These are phyloP conservation scores for Cosmopolites sordidus DNA, from an alignment of 2,888 invertebrate genomes.

Conservation along the genomic window DNA sequence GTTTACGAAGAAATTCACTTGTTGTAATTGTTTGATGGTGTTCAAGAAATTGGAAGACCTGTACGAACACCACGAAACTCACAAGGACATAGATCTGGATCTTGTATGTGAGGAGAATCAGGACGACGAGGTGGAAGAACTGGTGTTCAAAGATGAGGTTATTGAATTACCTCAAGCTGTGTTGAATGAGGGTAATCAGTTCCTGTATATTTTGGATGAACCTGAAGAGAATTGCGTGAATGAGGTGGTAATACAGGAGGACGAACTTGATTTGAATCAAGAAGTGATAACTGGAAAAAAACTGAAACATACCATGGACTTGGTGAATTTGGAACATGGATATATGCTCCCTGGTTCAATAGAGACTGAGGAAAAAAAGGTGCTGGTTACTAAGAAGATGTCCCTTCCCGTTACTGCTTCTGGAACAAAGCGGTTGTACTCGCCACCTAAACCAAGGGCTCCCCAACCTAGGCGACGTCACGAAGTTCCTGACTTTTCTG, in stretches of 20 bases:
- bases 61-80: slow-evolving; percentile 42
- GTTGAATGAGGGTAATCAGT: slow-evolving; percentile 32
- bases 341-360: slow-evolving; percentile 39
- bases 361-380: not conserved
- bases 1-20: slow-evolving; percentile 37
- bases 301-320: slow-evolving; percentile 27
- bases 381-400: slow-evolving; percentile 4
- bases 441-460: slow-evolving; percentile 32
- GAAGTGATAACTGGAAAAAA: not conserved
- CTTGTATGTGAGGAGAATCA: slow-evolving; percentile 16
- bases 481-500: slow-evolving; percentile 46
- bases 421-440: slow-evolving; percentile 16
- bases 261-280: slow-evolving; percentile 24
- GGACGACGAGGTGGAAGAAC: slow-evolving; percentile 30
- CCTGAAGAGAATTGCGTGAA: slow-evolving; percentile 38
- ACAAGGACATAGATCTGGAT: slow-evolving; percentile 32
- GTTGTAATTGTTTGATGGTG: slow-evolving; percentile 41
- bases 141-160: slow-evolving; percentile 34
- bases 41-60: slow-evolving; percentile 40
- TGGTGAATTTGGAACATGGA: slow-evolving; percentile 45
- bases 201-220: slow-evolving; percentile 44
- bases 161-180: slow-evolving; percentile 33
- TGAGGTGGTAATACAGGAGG: slow-evolving; percentile 43
- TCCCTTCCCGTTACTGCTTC: slow-evolving; percentile 8
- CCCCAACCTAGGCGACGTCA: slow-evolving; percentile 38